Base-by-base conservation (phyloP, 2,113 vertebrate species). In the Gallinago undulata region DNA sequence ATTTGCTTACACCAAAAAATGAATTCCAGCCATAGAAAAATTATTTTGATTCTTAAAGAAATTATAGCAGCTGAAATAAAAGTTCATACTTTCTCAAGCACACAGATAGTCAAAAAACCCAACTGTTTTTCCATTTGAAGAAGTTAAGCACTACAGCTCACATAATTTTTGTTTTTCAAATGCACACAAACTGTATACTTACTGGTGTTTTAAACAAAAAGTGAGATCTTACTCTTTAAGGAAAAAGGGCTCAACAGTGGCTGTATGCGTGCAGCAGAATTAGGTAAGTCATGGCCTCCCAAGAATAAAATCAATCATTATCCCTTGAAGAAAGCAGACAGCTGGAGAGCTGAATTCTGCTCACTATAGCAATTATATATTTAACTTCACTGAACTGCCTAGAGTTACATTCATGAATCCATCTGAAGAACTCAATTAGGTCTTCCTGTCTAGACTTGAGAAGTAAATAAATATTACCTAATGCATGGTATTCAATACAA, bases 371-470 rank as follows among this genome's bases (percentile, higher is more conserved):
- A 90, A 78, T 66, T 74, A 83, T 59, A 50, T 84, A 90, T 95
- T 91, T 88, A 94, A 80, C 56, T 67, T 90, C 82, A 62, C 19
- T 37, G 33, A 83, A 51, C 25, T 92, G 76, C 72, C 68, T 92
- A 70, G 45, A 84, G 30, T 89, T 68, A 75, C 24, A 73, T 84
- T 89, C 68, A 72, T 76, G 59, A 94, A 88, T 76, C 41, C 48
- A 75, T 51, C 35, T 64, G 48, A 94, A 93, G 35, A 93, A 74
- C 35, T 79, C 76, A 60, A 35, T 30, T 67, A 82, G 35, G 39
- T 84, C 73, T 93, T 96, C 83, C 83, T 93, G 92, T 94, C 90
- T 91, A 82, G 92, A 92, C 80, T 93, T 86, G 56, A 93, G 69
- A 87, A 78, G 90, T 81, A 90, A 95, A 91, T 93, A 95, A 95